Base-by-base conservation (phyloP, 2,797 vertebrate species). In the Poeciliopsis turneri region DNA sequence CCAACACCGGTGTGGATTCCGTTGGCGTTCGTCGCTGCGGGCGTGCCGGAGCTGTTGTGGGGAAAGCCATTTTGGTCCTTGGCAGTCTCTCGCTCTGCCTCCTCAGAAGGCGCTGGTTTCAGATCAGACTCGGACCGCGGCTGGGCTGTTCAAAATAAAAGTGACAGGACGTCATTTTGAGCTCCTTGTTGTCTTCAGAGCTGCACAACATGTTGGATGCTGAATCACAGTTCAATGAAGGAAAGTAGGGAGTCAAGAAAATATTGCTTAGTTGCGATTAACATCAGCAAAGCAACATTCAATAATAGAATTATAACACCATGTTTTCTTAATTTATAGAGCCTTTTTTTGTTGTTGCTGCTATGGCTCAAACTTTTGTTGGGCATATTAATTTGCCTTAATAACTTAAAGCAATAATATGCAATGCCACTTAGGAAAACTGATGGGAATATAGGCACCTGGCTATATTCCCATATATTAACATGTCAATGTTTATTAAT, bases 71-170 rank as follows among this genome's bases (percentile, higher is more conserved):
- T 96, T 89, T 95, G 95, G 84, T 96, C 93, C 85, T 83, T 92
- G 88, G 64, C 83, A 72, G 89, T 73, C 3, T 90, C 90, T 82
- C 77, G 86, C 36, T 93, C 95, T 72, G 85, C 85, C n/a, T 73
- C 86, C 93, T 95, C 93, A 0, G 88, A 95, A 82, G 93, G 72
- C 82, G 91, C 91, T 0, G 95, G 94, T 85, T 93, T 95, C 79
- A 96, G 93, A 91, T 96, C 94, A 82, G 96, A 94, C 92, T 95
- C 94, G 74, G 96, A 89, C 86, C 95, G 97, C 94, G 98, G 98
- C 92, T 99, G 98, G 84, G 95, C 98, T 99, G 92, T 78, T 89
- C 88, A 82, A 86, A 92, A 46, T 85, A 68, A 79, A 79, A 72
- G 84, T 66, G 66, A 82, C 66, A 72, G 9, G 10, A 81, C 61